phyloP scores from a whole-genome alignment of 2,113 vertebrate genomes.

The Bettongia penicillata region DNA sequence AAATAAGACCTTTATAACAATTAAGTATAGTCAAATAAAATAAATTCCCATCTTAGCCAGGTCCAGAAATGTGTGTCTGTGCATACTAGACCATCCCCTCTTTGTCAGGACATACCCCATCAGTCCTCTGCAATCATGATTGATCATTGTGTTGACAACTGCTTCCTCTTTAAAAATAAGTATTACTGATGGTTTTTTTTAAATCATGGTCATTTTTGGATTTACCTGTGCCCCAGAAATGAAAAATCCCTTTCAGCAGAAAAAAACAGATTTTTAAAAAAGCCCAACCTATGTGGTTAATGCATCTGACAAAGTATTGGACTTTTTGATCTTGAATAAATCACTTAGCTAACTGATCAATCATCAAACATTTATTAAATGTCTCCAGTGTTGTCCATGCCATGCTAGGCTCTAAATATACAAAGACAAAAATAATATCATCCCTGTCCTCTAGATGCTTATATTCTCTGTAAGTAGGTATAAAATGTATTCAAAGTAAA shows the following conservation, averaged over 20 bases:
- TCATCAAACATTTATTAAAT: not conserved
- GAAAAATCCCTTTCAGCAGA: not conserved
- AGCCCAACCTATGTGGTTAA: not conserved
- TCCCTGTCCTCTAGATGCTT: not conserved
- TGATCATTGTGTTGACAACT: not conserved
- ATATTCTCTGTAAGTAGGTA: not conserved
- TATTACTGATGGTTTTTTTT: not conserved
- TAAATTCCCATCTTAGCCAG: not conserved
- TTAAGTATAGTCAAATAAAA: not conserved
- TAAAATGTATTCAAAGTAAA: not conserved
- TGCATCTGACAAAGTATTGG: not conserved
- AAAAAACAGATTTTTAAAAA: not conserved
- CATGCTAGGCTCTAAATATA: not conserved
- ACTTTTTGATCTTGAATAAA: not conserved
- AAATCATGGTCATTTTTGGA: not conserved
- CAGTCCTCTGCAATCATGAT: not conserved
- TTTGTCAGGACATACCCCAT: not conserved
- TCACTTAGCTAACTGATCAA: not conserved
- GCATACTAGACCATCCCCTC: not conserved
- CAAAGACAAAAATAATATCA: not conserved
- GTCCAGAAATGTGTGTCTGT: not conserved
- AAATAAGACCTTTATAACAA: not conserved
- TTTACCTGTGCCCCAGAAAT: not conserved
- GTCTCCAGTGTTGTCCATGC: not conserved
- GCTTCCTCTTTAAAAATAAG: not conserved